phyloP scores from a whole-genome alignment of 1,140 invertebrate species.

The Notospermus geniculatus region DNA sequence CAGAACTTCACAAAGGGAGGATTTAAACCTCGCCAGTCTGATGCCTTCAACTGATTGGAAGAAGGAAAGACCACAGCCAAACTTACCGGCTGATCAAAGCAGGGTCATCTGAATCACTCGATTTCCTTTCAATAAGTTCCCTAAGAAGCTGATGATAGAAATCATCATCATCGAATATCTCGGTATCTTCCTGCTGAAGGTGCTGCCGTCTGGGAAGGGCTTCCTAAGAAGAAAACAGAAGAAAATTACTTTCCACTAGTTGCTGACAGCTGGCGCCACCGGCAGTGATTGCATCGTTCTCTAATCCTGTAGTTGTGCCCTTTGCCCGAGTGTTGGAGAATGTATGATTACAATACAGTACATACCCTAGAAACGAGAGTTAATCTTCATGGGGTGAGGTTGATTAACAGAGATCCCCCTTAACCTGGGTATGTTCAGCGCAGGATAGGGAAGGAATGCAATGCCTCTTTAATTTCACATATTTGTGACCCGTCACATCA shows the following conservation, averaged over 20 bases:
- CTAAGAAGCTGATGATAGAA: slow-evolving; percentile 92
- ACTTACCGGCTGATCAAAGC: slow-evolving; percentile 60
- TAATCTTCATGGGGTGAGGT: too few species aligned
- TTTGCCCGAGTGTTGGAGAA: too few species aligned
- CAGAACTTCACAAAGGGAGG: background rate
- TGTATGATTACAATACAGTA: too few species aligned
- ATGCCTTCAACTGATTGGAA: background rate
- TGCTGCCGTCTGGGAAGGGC: slow-evolving; percentile 14
- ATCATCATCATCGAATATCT: slow-evolving; percentile 96
- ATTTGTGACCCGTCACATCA: too few species aligned
- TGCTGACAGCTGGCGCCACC: too few species aligned
- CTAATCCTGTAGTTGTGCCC: too few species aligned
- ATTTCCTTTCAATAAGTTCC: slow-evolving; percentile 89
- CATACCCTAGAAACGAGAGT: too few species aligned
- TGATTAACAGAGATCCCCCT: too few species aligned
- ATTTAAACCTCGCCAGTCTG: background rate
- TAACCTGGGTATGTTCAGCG: too few species aligned
- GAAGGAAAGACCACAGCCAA: slow-evolving; percentile 32
- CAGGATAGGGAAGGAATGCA: too few species aligned
- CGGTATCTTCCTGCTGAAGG: slow-evolving; percentile 68
- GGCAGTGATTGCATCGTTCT: too few species aligned
- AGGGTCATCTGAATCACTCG: slow-evolving; percentile 76
- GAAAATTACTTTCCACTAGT: background rate
- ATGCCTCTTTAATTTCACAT: too few species aligned
- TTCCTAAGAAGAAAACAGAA: slow-evolving; percentile 23